Percentiles rank a stretch among this genome's conserved stretches.
phyloP scores from a whole-genome alignment of 2,888 invertebrate species.

The Ferdinandea cuprea region DNA sequence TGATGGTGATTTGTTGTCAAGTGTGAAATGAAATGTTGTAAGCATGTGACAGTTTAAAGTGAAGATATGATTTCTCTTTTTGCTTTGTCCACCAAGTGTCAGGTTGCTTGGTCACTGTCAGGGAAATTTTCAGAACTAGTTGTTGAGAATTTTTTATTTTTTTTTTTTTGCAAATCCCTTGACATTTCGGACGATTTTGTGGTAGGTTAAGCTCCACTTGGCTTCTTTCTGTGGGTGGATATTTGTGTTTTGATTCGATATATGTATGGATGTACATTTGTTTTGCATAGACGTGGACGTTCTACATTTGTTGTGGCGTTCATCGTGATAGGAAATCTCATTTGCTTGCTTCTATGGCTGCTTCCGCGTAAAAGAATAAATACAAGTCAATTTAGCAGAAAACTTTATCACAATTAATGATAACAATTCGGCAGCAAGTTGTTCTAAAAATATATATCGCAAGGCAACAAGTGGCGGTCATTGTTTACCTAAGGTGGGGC shows the following conservation, averaged over 20 bases:
- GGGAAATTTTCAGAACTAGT: conserved; percentile 8
- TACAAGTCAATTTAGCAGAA: no score
- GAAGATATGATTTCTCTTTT: conserved; percentile 20
- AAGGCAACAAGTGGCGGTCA: not conserved
- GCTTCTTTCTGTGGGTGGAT: not conserved
- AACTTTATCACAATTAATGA: not conserved
- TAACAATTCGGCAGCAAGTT: not conserved
- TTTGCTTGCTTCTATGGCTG: no score
- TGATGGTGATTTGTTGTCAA: conserved; percentile 55
- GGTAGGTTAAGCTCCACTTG: no score
- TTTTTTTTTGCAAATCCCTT: no score
- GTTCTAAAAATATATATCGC: conserved; percentile 2
- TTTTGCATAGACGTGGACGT: no score
- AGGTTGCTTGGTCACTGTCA: conserved; percentile 25
- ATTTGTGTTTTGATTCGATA: no score
- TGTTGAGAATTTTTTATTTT: not conserved
- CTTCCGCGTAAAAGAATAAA: no score
- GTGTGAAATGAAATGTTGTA: conserved; percentile 64
- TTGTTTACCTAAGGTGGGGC: conserved; percentile 44
- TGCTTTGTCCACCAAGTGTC: conserved; percentile 21
- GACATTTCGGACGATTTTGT: no score
- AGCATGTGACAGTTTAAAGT: conserved; percentile 65
- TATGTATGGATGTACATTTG: no score
- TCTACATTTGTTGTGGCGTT: no score
- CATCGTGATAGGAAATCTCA: no score